Percentiles rank a stretch among this genome's conserved stretches.
phyloP scores from a whole-genome alignment of 2,888 invertebrate species.

The Drosophila flavopinicola region DNA sequence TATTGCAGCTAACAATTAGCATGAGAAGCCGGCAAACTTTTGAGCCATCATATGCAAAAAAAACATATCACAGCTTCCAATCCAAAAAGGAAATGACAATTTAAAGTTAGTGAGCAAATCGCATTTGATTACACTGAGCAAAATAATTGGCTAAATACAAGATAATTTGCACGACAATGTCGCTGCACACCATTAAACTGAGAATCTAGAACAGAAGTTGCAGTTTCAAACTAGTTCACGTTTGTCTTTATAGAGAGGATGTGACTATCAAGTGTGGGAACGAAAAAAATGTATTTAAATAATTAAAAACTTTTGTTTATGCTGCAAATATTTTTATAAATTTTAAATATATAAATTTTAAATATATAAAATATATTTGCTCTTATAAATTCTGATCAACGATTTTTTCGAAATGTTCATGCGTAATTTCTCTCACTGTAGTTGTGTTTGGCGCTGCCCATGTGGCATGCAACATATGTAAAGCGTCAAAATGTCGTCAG shows the following conservation, averaged over 20 bases:
- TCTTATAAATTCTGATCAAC: too few species aligned
- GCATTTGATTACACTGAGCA: constrained; percentile 14
- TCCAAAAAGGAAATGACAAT: constrained; percentile 28
- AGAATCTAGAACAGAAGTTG: not conserved
- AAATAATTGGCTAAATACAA: constrained; percentile 7
- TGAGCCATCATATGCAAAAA: not conserved
- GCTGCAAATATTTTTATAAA: too few species aligned
- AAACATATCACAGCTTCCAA: constrained; percentile 2
- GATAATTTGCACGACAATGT: not conserved
- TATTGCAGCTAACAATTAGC: constrained; percentile 3
- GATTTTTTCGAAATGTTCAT: too few species aligned
- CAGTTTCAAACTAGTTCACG: not conserved
- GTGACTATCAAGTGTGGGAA: not conserved
- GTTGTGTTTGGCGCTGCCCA: not conserved
- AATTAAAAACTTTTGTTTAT: too few species aligned
- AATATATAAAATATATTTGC: too few species aligned
- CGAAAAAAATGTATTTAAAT: too few species aligned
- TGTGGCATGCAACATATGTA: constrained; percentile 62
- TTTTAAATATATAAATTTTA: too few species aligned
- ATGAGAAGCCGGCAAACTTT: constrained; percentile 12
- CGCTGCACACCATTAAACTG: too few species aligned
- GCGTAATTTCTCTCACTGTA: constrained; percentile 6
- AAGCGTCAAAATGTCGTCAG: constrained; percentile 55
- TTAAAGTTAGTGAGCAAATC: constrained; percentile 8
- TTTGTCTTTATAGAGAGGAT: not conserved